Percentiles rank a stretch among this genome's conserved stretches.
Evolutionary conservation across 2,113 vertebrate species (phyloP).

Genomic region (Corythornis madagascariensis): DNA sequence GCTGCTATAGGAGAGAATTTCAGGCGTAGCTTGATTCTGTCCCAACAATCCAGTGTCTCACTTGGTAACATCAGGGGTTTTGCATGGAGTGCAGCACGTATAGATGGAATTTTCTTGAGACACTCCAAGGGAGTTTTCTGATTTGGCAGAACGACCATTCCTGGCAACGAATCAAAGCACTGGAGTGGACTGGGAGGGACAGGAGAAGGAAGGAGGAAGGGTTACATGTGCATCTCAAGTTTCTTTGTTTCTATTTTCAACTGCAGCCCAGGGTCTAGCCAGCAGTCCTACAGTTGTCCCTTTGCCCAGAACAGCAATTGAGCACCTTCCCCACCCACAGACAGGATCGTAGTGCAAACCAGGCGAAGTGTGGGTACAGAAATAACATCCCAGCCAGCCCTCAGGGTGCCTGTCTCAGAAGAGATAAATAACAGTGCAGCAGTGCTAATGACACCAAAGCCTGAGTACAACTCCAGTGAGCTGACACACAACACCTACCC

Average conservation of each 20-base stretch:
- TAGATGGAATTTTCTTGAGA: not conserved
- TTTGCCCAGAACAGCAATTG: not conserved
- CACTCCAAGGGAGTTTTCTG: not conserved
- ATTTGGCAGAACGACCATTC: not conserved
- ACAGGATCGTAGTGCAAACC: not conserved
- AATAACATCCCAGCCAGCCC: fast-evolving
- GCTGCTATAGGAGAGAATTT: not conserved
- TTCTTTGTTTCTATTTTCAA: slow-evolving; percentile 42
- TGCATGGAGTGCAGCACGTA: not conserved
- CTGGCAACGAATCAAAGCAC: slow-evolving; percentile 4
- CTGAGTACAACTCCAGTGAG: fast-evolving
- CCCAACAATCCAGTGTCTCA: not conserved
- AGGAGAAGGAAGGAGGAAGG: not conserved
- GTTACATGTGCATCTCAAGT: not conserved
- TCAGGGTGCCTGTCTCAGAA: not conserved
- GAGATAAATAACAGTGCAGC: not conserved
- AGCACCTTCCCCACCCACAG: not conserved
- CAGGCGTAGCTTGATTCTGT: not conserved
- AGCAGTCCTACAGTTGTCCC: not conserved
- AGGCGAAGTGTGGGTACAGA: not conserved
- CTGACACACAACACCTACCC: not conserved
- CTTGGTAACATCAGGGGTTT: not conserved
- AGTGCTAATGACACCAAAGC: not conserved
- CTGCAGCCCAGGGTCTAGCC: not conserved
- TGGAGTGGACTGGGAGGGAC: not conserved